A percentile compares a stretch with the other conserved stretches of the same genome.
phyloP scores from a whole-genome alignment of 2,888 invertebrate species.

The Xanthia icteritia region DNA sequence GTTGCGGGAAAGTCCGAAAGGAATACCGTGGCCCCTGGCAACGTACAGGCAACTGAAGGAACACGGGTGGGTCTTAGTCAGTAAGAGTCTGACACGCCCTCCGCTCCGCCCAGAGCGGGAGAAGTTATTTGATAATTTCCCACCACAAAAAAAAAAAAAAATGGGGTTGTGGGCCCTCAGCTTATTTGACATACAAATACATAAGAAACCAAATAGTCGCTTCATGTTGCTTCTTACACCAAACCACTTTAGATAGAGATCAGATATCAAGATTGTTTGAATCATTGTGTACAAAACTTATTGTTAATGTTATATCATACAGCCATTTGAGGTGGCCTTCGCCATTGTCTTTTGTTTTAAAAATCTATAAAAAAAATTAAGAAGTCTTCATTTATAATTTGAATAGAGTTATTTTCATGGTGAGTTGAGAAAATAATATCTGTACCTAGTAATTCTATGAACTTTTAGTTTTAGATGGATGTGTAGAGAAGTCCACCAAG shows the following conservation, averaged over 20 bases:
- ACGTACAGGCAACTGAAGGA: too few species aligned
- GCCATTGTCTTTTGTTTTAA: slow-evolving; percentile 82
- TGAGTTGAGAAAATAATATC: slow-evolving; percentile 18
- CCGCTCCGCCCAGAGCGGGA: too few species aligned
- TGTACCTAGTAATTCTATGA: too few species aligned
- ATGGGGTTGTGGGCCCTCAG: too few species aligned
- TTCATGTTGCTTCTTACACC: slow-evolving; percentile 66
- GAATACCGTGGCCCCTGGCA: too few species aligned
- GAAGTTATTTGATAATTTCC: too few species aligned
- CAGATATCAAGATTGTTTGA: slow-evolving; percentile 84
- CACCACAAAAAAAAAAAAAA: too few species aligned
- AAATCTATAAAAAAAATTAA: slow-evolving; percentile 51
- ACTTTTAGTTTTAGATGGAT: background rate
- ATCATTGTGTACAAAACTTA: slow-evolving; percentile 87
- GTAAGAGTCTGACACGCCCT: too few species aligned
- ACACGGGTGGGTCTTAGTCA: too few species aligned
- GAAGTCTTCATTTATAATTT: slow-evolving; percentile 42
- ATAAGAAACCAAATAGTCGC: slow-evolving; percentile 13
- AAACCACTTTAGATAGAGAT: slow-evolving; percentile 77
- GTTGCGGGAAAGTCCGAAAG: too few species aligned
- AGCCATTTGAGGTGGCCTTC: slow-evolving; percentile 75
- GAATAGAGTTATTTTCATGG: slow-evolving; percentile 47
- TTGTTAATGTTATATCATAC: slow-evolving; percentile 86
- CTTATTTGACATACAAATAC: background rate
- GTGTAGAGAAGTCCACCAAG: too few species aligned